Percentiles rank a stretch among this genome's conserved stretches.
Evolutionary conservation across 1,140 invertebrate genomes (phyloP).

Genomic region (Ceratoteleas bidentatus): DNA sequence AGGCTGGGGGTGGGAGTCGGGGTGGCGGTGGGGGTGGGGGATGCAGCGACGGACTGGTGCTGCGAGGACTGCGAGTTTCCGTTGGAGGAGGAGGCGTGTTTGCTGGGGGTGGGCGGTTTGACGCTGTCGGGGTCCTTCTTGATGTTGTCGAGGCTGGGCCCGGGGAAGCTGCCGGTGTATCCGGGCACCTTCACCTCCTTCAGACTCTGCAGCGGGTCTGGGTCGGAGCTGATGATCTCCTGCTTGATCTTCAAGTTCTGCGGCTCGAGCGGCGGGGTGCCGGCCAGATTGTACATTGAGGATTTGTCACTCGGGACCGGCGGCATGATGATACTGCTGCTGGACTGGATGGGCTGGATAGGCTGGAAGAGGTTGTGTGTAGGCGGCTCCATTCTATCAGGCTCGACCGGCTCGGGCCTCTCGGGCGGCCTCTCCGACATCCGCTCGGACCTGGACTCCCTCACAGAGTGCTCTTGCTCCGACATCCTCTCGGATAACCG

Average conservation of each 20-base stretch:
- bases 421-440: constrained; percentile 66
- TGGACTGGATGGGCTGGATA: constrained; percentile 77
- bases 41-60: constrained; percentile 75
- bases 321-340: constrained; percentile 57
- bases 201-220: constrained; percentile 88
- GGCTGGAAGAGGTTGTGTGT: constrained; percentile 81
- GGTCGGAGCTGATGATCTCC: constrained; percentile 84
- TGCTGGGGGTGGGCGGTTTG: constrained; percentile 77
- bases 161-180: constrained; percentile 82
- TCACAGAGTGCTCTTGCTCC: constrained; percentile 48
- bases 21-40: constrained; percentile 77
- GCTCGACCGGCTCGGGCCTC: constrained; percentile 62
- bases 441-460: constrained; percentile 57
- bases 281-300: constrained; percentile 78
- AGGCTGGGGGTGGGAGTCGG: constrained; percentile 82
- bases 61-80: constrained; percentile 72
- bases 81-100: constrained; percentile 67
- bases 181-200: constrained; percentile 92
- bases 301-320: constrained; percentile 61
- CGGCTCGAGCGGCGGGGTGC: constrained; percentile 83
- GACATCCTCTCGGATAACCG: constrained; percentile 73
- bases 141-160: constrained; percentile 86
- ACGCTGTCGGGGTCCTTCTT: constrained; percentile 87
- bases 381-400: constrained; percentile 70
- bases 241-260: constrained; percentile 91